These are phyloP conservation scores for Coracias cyanogaster DNA, from an alignment of 2,797 vertebrate genomes.

Conservation along the genomic window DNA sequence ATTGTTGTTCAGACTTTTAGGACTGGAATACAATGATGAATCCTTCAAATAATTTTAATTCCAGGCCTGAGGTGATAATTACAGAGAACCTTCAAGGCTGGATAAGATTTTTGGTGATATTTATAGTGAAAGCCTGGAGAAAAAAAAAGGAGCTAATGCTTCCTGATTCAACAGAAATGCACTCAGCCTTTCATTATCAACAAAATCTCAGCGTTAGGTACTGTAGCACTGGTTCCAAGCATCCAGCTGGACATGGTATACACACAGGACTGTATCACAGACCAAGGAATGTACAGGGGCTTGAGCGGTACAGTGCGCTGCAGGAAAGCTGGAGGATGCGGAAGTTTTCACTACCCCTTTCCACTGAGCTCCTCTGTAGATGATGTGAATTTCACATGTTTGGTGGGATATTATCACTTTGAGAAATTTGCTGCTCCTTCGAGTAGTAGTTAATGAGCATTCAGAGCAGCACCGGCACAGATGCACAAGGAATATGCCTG, in stretches of 20 bases:
- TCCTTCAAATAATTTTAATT: neutral
- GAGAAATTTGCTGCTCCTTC: neutral
- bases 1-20: neutral
- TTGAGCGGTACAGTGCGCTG: neutral
- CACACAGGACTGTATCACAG: neutral
- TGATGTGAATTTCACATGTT: neutral
- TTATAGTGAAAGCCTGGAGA: neutral
- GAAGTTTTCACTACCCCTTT: neutral
- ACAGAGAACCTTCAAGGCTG: neutral
- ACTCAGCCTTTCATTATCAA: neutral
- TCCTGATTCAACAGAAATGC: neutral
- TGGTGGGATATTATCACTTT: neutral
- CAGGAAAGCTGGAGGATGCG: neutral
- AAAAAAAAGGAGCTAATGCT: neutral
- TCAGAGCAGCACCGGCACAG: neutral
- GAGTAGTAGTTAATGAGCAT: neutral
- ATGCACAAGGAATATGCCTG: neutral
- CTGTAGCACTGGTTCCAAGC: neutral
- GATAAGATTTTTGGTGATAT: neutral
- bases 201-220: neutral
- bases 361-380: neutral
- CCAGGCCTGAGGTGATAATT: neutral
- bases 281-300: rapidly evolving
- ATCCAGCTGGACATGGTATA: neutral
- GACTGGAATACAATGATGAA: neutral